Conservation (phyloP, 2,113 vertebrate species). For the Sturnus vulgaris region DNA sequence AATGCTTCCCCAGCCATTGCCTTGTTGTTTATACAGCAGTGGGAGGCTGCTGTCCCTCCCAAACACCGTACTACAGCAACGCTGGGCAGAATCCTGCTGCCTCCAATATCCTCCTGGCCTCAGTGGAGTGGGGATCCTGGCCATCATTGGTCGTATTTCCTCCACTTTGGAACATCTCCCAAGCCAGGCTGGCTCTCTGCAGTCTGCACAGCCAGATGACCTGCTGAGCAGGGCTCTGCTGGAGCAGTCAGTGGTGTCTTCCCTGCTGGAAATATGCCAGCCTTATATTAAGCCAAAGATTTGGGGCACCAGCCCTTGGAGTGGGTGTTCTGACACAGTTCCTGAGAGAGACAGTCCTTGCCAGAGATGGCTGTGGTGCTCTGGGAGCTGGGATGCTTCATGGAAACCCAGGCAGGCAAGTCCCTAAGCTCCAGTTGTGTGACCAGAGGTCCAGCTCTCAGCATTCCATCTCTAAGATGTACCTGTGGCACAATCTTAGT, state of each 20-base stretch:
- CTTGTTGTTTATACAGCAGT: background rate
- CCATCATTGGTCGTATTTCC: background rate
- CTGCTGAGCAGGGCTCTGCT: background rate
- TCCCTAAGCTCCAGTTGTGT: background rate
- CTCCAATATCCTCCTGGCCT: background rate
- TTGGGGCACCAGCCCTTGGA: background rate
- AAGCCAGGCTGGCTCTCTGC: background rate
- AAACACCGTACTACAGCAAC: rapidly evolving
- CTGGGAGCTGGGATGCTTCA: background rate
- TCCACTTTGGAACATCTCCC: background rate
- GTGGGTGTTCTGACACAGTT: background rate
- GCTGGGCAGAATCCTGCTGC: background rate
- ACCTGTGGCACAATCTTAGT: background rate
- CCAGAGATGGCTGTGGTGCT: background rate
- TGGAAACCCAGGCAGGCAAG: background rate
- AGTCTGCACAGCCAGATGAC: background rate
- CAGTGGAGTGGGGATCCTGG: background rate
- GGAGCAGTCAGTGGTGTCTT: background rate
- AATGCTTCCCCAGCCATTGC: background rate
- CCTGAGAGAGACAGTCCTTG: background rate
- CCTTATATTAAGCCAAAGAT: background rate
- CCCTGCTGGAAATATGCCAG: background rate
- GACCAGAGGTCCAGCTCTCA: background rate
- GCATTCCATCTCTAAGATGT: background rate
- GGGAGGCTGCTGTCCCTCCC: background rate